phyloP scores from a whole-genome alignment of 1,140 invertebrate species.

The Drosophila truncata region DNA sequence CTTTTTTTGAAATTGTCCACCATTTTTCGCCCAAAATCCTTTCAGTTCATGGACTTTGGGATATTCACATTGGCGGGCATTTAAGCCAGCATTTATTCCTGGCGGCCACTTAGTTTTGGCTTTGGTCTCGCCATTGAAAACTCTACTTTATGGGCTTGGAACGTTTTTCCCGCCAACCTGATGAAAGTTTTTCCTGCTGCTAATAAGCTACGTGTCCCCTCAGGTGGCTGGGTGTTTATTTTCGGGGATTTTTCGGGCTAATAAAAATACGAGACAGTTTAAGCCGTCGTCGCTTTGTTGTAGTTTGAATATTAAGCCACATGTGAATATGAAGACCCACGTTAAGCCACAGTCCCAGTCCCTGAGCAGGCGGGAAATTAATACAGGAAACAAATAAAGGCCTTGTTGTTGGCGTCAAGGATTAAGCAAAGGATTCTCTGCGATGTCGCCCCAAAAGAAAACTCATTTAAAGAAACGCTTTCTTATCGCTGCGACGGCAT shows the following conservation, averaged over 20 bases:
- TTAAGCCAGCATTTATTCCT: conserved; percentile 3
- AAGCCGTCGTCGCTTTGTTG: conserved; percentile 36
- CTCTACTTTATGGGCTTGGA: conserved; percentile 25
- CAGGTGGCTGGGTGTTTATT: background rate
- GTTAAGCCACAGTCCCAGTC: conserved; percentile 7
- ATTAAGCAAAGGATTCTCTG: conserved; percentile 60
- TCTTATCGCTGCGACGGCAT: conserved; percentile 57
- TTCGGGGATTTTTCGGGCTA: conserved; percentile 28
- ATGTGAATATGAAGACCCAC: conserved; percentile 34
- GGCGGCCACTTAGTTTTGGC: conserved; percentile 5
- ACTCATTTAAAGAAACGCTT: conserved; percentile 65
- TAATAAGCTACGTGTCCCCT: conserved; percentile 59
- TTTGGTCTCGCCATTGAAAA: conserved; percentile 30
- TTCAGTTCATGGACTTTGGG: background rate
- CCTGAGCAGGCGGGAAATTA: conserved; percentile 45
- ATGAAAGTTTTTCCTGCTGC: conserved; percentile 24
- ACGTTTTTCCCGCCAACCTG: conserved; percentile 21
- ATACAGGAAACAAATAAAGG: conserved; percentile 61
- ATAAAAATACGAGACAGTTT: conserved; percentile 72
- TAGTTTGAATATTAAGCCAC: conserved; percentile 37
- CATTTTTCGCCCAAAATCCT: background rate
- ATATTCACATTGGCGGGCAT: background rate
- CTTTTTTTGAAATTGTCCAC: background rate
- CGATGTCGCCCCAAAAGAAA: conserved; percentile 14
- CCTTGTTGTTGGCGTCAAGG: conserved; percentile 44